Percentiles rank a stretch among this genome's conserved stretches.
Conservation (phyloP, 2,113 vertebrate species). For the Elephantulus edwardii region DNA sequence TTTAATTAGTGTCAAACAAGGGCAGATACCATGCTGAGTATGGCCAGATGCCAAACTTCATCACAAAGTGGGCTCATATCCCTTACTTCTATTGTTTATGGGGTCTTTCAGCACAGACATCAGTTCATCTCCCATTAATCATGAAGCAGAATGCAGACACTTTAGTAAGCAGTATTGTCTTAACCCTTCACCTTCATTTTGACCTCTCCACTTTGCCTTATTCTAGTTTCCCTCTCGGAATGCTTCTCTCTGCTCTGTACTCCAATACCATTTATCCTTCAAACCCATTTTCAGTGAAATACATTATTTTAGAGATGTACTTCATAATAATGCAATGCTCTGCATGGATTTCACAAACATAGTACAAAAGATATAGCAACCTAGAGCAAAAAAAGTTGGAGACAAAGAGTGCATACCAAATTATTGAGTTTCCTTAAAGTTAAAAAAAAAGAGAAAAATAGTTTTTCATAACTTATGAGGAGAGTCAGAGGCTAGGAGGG, state of each 20-base stretch:
- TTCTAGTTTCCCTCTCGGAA: background rate
- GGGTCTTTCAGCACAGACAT: background rate
- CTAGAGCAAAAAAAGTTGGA: background rate
- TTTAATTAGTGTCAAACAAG: background rate
- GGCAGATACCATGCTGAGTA: background rate
- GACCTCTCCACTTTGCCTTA: background rate
- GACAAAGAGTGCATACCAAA: background rate
- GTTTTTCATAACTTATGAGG: background rate
- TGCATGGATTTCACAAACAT: background rate
- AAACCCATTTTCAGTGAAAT: background rate
- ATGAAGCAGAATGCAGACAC: background rate
- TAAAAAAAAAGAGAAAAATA: slow-evolving; percentile 9
- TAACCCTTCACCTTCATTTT: background rate
- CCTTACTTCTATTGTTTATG: slow-evolving; percentile 19
- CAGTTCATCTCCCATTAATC: background rate
- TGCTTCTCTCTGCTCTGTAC: background rate
- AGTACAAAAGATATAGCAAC: background rate
- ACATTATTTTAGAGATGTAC: too few species aligned
- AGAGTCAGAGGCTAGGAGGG: background rate
- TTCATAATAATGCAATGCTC: background rate
- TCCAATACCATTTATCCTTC: background rate
- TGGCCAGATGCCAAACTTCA: background rate
- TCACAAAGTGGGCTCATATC: background rate
- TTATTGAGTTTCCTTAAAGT: slow-evolving; percentile 18
- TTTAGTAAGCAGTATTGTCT: background rate